Evolutionary conservation across 2,797 vertebrate species (phyloP).

Genomic region (Mus minutoides): DNA sequence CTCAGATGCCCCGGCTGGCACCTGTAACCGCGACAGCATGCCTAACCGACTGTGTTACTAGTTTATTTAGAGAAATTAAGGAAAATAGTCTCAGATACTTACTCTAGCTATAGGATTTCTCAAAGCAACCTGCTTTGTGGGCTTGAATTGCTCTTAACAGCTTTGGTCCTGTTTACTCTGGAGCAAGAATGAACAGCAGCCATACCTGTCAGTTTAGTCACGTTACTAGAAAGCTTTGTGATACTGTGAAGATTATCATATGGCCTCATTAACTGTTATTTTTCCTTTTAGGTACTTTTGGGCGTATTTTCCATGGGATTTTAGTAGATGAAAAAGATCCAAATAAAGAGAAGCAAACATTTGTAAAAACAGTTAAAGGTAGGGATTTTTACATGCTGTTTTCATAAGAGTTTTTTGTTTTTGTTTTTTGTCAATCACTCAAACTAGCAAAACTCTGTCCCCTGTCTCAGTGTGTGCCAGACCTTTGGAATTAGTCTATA

Average conservation of each 20-base stretch:
- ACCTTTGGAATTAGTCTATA: conserved; percentile 36
- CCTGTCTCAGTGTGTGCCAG: background rate
- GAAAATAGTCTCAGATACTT: conserved; percentile 19
- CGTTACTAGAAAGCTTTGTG: background rate
- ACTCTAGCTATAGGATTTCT: background rate
- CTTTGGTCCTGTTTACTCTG: background rate
- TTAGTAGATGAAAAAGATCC: conserved; percentile 98
- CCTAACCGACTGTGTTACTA: background rate
- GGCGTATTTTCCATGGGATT: conserved; percentile 97
- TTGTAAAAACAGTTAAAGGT: conserved; percentile 99
- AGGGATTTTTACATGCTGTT: conserved; percentile 65
- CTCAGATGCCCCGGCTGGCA: background rate
- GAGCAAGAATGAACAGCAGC: background rate
- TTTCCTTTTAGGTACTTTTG: conserved; percentile 94
- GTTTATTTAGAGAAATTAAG: conserved; percentile 55
- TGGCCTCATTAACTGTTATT: conserved; percentile 69
- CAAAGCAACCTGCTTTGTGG: conserved; percentile 21
- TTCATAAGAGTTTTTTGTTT: conserved; percentile 9
- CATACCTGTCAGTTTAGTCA: background rate
- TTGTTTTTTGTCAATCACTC: background rate
- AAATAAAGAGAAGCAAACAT: conserved; percentile 96
- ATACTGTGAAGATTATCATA: background rate
- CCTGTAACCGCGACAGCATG: background rate
- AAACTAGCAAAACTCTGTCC: background rate
- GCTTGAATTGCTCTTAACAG: conserved; percentile 21